Conservation (phyloP, 2,113 vertebrate genomes). For the Cryptotis parvus region DNA sequence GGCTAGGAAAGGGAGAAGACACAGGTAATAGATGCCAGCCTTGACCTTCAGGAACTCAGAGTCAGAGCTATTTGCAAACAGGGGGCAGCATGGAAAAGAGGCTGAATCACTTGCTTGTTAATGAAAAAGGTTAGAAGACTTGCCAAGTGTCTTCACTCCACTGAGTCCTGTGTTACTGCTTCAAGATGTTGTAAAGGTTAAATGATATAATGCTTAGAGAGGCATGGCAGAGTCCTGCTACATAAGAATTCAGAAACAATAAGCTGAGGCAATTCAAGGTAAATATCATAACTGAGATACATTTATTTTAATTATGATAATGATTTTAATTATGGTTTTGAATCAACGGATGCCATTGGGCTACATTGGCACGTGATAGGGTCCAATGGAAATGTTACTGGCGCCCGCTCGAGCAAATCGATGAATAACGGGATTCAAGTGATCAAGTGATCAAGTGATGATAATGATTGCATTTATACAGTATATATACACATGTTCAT, state of each 20-base stretch:
- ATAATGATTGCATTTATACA: neutral
- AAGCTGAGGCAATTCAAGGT: slow-evolving; percentile 22
- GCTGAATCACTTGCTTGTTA: neutral
- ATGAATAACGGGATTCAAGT: too few relatives aligned
- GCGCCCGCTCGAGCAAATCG: too few relatives aligned
- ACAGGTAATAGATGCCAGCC: neutral
- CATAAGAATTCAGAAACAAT: neutral
- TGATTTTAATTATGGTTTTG: too few relatives aligned
- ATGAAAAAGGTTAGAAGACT: neutral
- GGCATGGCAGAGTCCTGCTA: neutral
- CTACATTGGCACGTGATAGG: too few relatives aligned
- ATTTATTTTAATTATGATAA: neutral
- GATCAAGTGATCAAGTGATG: too few relatives aligned
- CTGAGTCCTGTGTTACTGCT: neutral
- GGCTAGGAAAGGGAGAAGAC: neutral
- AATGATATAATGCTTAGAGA: neutral
- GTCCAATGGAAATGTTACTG: too few relatives aligned
- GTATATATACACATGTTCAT: neutral
- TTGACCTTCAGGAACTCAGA: neutral
- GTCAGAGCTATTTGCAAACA: neutral
- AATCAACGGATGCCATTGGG: too few relatives aligned
- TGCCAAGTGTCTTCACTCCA: neutral
- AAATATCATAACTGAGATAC: neutral
- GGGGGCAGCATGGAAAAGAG: neutral
- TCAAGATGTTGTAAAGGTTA: neutral